Conservation (phyloP, 1,140 invertebrate species). For the Phortica variegata region DNA sequence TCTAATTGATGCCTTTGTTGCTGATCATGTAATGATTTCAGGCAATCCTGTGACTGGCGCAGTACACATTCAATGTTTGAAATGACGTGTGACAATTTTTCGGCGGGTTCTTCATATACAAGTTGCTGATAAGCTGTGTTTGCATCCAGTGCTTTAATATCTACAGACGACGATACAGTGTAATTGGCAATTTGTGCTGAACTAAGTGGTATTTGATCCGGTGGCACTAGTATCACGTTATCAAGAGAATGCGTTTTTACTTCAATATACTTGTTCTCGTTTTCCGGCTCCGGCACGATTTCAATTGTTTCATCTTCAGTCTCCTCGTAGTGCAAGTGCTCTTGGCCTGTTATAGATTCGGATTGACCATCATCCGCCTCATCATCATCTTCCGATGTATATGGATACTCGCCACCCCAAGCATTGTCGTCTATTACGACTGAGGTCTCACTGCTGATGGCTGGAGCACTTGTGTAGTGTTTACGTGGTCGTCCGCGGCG, state of each 20-base stretch:
- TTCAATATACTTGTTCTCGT: constrained; percentile 6
- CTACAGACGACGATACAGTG: too few species aligned
- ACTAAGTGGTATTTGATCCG: neutral
- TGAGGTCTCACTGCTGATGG: neutral
- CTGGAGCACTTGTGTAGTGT: neutral
- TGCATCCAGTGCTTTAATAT: neutral
- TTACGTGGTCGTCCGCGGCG: constrained; percentile 35
- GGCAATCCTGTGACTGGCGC: constrained; percentile 38
- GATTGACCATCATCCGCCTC: neutral
- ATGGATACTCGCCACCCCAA: constrained; percentile 38
- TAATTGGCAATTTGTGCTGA: neutral
- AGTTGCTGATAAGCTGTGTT: constrained; percentile 7
- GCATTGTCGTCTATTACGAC: constrained; percentile 20
- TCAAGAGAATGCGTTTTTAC: constrained; percentile 4
- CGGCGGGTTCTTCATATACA: constrained; percentile 7
- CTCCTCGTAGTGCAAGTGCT: constrained; percentile 17
- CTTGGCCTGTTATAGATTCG: too few species aligned
- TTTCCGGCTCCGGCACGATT: constrained; percentile 21
- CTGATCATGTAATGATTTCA: constrained; percentile 24
- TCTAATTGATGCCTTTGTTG: constrained; percentile 10
- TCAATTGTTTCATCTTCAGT: constrained; percentile 28
- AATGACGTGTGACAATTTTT: constrained; percentile 36
- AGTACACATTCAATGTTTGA: constrained; percentile 43
- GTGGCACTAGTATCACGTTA: constrained; percentile 4
- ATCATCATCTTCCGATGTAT: constrained; percentile 38